Evolutionary conservation across 2,797 vertebrate species (phyloP).

Genomic region (Enteromius afrohamiltoni): DNA sequence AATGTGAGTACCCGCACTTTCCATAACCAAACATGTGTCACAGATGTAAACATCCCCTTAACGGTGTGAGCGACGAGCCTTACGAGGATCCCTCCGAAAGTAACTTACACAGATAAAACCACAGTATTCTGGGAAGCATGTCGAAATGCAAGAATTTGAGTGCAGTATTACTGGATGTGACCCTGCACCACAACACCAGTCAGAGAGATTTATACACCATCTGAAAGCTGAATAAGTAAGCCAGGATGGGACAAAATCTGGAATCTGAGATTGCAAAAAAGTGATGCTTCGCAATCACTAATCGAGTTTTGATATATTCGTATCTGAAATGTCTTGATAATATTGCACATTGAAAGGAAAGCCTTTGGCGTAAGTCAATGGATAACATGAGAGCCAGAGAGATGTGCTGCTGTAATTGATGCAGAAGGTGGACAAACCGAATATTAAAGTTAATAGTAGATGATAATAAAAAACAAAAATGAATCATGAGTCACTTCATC

Average conservation of each 20-base stretch:
- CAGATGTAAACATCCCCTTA: not conserved
- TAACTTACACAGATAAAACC: not conserved
- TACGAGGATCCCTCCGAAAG: not conserved
- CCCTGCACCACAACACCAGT: not conserved
- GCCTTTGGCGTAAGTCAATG: not conserved
- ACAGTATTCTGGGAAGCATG: not conserved
- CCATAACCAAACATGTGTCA: not conserved
- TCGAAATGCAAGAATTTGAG: too few species aligned
- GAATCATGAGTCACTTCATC: not conserved
- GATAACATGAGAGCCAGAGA: not conserved
- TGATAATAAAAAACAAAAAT: too few species aligned
- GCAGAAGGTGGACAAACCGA: not conserved
- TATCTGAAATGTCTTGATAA: not conserved
- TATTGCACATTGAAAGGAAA: not conserved
- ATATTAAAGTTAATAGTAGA: not conserved
- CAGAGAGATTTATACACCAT: not conserved
- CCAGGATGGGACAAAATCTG: not conserved
- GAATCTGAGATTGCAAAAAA: not conserved
- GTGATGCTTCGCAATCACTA: not conserved
- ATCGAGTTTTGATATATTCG: not conserved
- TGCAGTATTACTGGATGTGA: not conserved
- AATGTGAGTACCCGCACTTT: constrained; percentile 80
- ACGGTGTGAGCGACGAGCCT: not conserved
- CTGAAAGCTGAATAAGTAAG: not conserved
- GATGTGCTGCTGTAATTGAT: not conserved